Evolutionary conservation across 2,888 invertebrate species (phyloP), one percentile per base, ranked within the genome.

Genomic region (Synanthedon myopaeformis): DNA sequence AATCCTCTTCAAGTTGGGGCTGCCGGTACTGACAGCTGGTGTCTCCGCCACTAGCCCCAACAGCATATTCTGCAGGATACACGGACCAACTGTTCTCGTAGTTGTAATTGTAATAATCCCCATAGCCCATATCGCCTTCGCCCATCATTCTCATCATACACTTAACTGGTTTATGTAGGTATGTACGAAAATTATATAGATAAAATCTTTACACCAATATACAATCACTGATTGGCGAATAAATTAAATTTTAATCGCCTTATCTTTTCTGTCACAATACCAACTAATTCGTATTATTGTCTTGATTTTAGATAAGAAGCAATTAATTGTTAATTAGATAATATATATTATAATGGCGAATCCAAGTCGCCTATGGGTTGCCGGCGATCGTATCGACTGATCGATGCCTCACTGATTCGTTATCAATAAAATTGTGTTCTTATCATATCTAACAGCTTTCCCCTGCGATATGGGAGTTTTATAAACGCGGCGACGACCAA

Each of bases 61-160:
- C 35, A 35, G 35, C 6, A 72, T 93, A 93, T 76, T 93, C 93
- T 67, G 92, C 91, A 10, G 92, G 92, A 61, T 92, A 90, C 61
- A 91, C 89, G 56, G 92, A 89, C 92, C 92, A 93, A 67, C 90
- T 89, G 64, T 89, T 89, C 66, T 93, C 93, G 69, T 90, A 90
- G 35, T 35, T 35, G 66, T 90, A 91, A 58, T 76, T 78, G 58
- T 83, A 84, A 56, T 91, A 92, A 57, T 89, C 89, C 56, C 82
- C 80, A 57, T 89, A 88, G 64, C 88, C 89, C 79, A 85, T 83
- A 56, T 87, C 86, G 58, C 73, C 74, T 66, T 89, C 90, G 53
- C 82, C 89, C 78, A 89, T 89, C 90, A 90, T 90, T 81, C 73
- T 88, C 88, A 87, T 87, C 5, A 23, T 48, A 45, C 45, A 45